Evolutionary conservation across 2,888 invertebrate genomes (phyloP), one percentile per base, ranked within the genome.

Genomic region (Allygus modestus): DNA sequence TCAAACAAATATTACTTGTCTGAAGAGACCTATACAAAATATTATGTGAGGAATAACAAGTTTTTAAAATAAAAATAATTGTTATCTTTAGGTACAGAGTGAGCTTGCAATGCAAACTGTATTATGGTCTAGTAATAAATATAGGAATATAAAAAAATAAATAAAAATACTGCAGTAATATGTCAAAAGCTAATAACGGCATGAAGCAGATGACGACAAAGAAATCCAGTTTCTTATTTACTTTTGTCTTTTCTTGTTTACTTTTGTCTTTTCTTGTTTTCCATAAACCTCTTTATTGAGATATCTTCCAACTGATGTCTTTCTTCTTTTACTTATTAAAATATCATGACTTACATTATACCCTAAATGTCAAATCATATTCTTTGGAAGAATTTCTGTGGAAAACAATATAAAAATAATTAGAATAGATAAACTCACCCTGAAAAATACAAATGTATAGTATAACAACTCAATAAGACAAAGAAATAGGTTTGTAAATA

Each of bases 351-450:
- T 28, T 58, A 51, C 20, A 58, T 31, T 37, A 73, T 41, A 73
- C 41, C 73, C 73, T 73, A 73, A 20, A 41, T 23, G 41, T 73
- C 73, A 73, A 73, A 73, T 73, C 73, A 41, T 73, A 73, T n/a
- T 73, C 73, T 37, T 37, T 41, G 37, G 73, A 73, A 41, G 73
- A 73, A 73, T 37, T n/a, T 73, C 73, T 73, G 73, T 73, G 73
- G 73, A 73, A 73, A 73, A 73, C 73, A 33, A 73, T 73, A 73
- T 20, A 37, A 69, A 20, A 12, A 69, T 28, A 2, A 65, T 65
- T 65, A 65, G 65, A 65, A 15, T 12, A 31, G 20, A 7, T 54
- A 54, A 7, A 23, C 0, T 7, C 20, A n/a, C 5, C 23, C 23
- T 20, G 23, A n/a, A 23, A 54, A 54, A 54, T 23, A 54, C 46